These are phyloP conservation scores for Lamellibrachia satsuma DNA, from an alignment of 2,888 invertebrate genomes.

Conservation along the genomic window DNA sequence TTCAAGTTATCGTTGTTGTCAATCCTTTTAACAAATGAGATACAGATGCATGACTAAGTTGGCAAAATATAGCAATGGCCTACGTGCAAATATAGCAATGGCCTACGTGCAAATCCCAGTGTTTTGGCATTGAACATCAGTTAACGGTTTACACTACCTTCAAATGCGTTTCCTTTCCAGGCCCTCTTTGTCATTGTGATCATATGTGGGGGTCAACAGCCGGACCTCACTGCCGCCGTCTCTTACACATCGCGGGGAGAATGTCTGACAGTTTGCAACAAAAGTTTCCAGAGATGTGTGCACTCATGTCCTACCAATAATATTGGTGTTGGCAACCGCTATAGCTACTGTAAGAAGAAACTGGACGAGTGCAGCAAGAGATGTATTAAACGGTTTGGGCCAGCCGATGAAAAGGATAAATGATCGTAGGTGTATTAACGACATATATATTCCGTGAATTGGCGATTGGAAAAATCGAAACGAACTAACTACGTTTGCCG, in stretches of 20 bases:
- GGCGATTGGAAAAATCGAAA: neutral
- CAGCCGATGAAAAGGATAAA: neutral
- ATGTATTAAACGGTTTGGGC: neutral
- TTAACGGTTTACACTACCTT: too few relatives aligned
- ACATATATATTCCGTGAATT: neutral
- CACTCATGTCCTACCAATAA: neutral
- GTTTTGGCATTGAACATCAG: neutral
- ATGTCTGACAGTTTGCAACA: neutral
- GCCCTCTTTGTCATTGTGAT: neutral
- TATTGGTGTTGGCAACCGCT: neutral
- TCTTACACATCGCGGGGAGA: neutral
- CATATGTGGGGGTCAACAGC: neutral
- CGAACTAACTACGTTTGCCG: neutral
- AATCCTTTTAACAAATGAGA: too few relatives aligned
- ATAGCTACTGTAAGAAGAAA: neutral
- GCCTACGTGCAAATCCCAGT: too few relatives aligned
- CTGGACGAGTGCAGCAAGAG: neutral
- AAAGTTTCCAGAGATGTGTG: neutral
- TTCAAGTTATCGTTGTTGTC: too few relatives aligned
- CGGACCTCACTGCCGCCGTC: neutral
- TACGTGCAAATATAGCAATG: too few relatives aligned
- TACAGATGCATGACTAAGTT: too few relatives aligned
- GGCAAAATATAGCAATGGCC: too few relatives aligned
- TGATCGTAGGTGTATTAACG: neutral
- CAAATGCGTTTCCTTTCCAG: neutral